Evolutionary conservation across 2,797 vertebrate species (phyloP).

Genomic region (Podarcis siculus): DNA sequence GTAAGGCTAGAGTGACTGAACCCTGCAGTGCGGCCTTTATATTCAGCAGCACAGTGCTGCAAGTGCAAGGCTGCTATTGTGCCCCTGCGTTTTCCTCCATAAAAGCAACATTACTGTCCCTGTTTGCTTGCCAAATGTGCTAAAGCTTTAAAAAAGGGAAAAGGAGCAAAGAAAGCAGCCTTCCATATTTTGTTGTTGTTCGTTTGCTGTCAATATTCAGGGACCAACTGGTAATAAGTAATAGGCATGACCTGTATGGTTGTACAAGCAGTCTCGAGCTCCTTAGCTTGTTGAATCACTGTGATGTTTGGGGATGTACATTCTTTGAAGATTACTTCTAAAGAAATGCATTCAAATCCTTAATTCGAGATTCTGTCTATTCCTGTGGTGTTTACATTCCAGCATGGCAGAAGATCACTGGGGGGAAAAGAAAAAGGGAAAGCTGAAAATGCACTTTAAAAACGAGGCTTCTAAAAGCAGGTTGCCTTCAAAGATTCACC

Average conservation of each 20-base stretch:
- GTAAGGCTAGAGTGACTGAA: constrained; percentile 43
- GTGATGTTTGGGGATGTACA: constrained; percentile 76
- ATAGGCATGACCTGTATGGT: constrained; percentile 72
- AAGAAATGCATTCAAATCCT: constrained; percentile 80
- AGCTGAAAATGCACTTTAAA: constrained; percentile 74
- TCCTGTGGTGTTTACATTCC: constrained; percentile 82
- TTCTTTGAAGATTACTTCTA: constrained; percentile 85
- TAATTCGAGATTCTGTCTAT: constrained; percentile 81
- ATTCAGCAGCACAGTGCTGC: constrained; percentile 52
- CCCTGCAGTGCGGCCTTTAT: constrained; percentile 63
- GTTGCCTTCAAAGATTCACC: constrained; percentile 70
- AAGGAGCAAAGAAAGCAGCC: background rate
- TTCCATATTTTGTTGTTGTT: constrained; percentile 47
- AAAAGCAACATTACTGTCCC: constrained; percentile 57
- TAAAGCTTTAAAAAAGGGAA: constrained; percentile 19
- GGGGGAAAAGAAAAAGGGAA: constrained; percentile 47
- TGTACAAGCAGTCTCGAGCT: constrained; percentile 70
- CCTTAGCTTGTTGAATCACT: constrained; percentile 71
- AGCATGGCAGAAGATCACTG: constrained; percentile 76
- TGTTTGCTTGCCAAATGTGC: constrained; percentile 57
- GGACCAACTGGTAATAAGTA: constrained; percentile 63
- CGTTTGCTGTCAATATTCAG: constrained; percentile 60
- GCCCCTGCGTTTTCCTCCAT: constrained; percentile 56
- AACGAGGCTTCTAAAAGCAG: constrained; percentile 64
- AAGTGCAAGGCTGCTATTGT: constrained; percentile 60